Evolutionary conservation across 2,797 vertebrate species (phyloP), one percentile per base, ranked within the genome.

Genomic region (Petrocephalus schoutedeni): DNA sequence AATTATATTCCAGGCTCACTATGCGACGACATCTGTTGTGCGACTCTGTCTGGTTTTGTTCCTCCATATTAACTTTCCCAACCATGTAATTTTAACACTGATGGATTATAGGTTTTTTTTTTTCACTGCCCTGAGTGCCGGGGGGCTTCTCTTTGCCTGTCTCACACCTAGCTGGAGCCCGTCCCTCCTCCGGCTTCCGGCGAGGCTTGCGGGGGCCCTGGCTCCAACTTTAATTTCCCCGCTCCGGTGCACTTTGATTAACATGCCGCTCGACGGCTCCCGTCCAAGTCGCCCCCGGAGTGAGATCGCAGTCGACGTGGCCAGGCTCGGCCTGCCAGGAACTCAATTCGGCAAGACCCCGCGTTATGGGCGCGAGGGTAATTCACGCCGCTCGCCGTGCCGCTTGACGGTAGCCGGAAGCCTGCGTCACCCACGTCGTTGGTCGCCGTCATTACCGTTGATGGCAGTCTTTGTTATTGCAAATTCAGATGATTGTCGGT

Each of bases 211-310:
- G 28, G 84, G 84, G 21, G n/a, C 6, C 51, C 28, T 71, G 84
- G 84, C 21, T 67, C 19, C n/a, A 2, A 19, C 58, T 58, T 64
- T 61, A 86, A 64, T 86, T 86, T 57, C 36, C 85, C 64, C 8
- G 85, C 85, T 86, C 57, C 58, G 41, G 5, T 49, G 58, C 85
- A 51, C 85, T 64, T 86, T 86, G 57, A 86, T 86, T 56, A 64
- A 56, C 21, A 3, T 36, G 41, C 57, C 23, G 57, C 32, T 61
- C 53, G 10, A 19, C 3, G 85, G 85, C 85, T 67, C 36, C 16
- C 58, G 5, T 67, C 58, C 41, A 86, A 64, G 9, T 49, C 9
- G 2, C 85, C 58, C 83, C 84, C 84, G 0, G 49, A 45, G 57
- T 23, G 85, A 67, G 59, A 86, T 16, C 41, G 57, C 85, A 32